These are phyloP conservation scores for Adela reaumurella DNA, from an alignment of 2,888 invertebrate genomes.

Conservation along the genomic window DNA sequence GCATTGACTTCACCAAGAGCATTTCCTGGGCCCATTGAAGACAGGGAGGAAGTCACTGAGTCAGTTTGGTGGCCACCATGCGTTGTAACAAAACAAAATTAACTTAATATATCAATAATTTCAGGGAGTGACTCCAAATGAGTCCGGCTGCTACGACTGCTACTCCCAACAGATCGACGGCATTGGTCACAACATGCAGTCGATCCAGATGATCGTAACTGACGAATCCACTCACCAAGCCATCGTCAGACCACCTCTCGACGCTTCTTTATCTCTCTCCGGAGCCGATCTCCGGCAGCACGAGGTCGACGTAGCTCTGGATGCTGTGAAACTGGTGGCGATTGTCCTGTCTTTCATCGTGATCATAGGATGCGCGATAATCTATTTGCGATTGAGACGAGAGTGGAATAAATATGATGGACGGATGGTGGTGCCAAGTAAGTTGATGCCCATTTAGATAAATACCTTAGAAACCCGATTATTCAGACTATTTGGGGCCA, in stretches of 20 bases:
- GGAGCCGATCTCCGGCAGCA: not conserved
- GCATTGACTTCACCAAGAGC: too few relatives aligned
- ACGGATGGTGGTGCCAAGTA: slow-evolving; percentile 34
- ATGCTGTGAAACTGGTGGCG: slow-evolving; percentile 43
- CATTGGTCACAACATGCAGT: slow-evolving; percentile 47
- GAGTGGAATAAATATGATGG: slow-evolving; percentile 44
- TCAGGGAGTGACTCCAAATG: slow-evolving; percentile 58
- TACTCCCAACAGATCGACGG: slow-evolving; percentile 56
- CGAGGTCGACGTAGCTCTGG: slow-evolving; percentile 19
- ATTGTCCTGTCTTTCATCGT: slow-evolving; percentile 44
- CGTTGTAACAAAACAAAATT: not conserved
- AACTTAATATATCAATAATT: not conserved
- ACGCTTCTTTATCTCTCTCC: not conserved
- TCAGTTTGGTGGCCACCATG: too few relatives aligned
- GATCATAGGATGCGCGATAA: slow-evolving; percentile 35
- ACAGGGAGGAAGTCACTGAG: too few relatives aligned
- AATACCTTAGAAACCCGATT: too few relatives aligned
- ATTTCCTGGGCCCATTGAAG: too few relatives aligned
- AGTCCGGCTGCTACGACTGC: slow-evolving; percentile 64
- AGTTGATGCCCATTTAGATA: too few relatives aligned
- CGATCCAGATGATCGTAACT: slow-evolving; percentile 59
- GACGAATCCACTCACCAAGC: slow-evolving; percentile 28
- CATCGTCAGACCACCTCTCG: not conserved
- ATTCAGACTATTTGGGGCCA: too few relatives aligned
- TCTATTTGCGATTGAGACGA: slow-evolving; percentile 37